Conservation (phyloP, 2,797 vertebrate genomes). For the Melanotaenia boesemani region DNA sequence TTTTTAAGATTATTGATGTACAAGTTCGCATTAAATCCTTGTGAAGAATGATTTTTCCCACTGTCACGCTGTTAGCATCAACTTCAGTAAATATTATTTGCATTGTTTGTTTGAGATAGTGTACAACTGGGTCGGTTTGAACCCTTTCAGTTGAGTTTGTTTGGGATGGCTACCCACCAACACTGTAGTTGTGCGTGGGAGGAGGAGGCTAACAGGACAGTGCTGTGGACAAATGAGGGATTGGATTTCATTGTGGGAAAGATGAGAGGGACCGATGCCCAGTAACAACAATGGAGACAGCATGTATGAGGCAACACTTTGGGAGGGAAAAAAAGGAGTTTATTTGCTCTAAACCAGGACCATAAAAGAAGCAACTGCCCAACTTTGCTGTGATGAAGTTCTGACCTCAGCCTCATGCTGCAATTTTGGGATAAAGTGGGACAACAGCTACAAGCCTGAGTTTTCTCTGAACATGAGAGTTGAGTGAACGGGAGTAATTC, state of each 20-base stretch:
- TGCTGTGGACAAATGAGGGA: conserved; percentile 39
- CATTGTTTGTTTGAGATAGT: conserved; percentile 47
- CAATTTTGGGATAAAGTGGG: background rate
- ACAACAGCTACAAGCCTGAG: background rate
- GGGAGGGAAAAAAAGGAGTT: background rate
- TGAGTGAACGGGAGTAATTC: background rate
- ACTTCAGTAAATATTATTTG: conserved; percentile 47
- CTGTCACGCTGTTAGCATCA: conserved; percentile 14
- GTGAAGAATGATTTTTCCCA: conserved; percentile 57
- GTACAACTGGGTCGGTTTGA: conserved; percentile 27
- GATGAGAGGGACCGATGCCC: conserved; percentile 18
- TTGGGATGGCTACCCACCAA: conserved; percentile 53
- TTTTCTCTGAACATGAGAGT: background rate
- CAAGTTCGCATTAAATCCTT: conserved; percentile 27
- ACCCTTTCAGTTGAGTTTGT: conserved; percentile 48
- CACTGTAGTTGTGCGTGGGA: conserved; percentile 25
- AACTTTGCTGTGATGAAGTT: background rate
- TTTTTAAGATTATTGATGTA: conserved; percentile 23
- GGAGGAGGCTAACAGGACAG: conserved; percentile 25
- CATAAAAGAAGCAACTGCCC: background rate
- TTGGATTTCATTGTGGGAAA: conserved; percentile 74
- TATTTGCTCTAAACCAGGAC: background rate
- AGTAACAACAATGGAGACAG: background rate
- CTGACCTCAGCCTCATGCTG: background rate
- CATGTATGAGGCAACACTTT: background rate